A percentile compares a stretch with the other conserved stretches of the same genome.
Conservation (phyloP, 2,888 invertebrate species). For the Mechanitis mazaeus region DNA sequence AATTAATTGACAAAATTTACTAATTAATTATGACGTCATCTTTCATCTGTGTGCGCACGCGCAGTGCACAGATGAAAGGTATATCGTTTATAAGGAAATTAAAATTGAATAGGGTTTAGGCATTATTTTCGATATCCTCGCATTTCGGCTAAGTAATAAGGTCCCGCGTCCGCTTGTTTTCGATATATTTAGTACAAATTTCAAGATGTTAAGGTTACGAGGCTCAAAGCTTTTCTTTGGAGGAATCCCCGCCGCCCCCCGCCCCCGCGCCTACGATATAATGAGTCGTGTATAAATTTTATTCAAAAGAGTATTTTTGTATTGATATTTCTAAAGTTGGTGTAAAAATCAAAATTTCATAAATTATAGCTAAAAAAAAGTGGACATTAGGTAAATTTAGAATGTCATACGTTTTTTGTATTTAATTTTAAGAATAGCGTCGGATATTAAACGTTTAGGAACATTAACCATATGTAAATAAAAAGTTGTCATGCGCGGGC, state of each 20-base stretch:
- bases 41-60: slow-evolving; percentile 23
- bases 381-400: slow-evolving; percentile 74
- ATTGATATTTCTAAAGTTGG: slow-evolving; percentile 79
- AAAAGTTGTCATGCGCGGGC: slow-evolving; percentile 57
- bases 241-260: slow-evolving; percentile 56
- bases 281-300: slow-evolving; percentile 76
- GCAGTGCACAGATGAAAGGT: slow-evolving; percentile 8
- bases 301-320: slow-evolving; percentile 79
- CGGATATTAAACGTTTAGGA: slow-evolving; percentile 81
- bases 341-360: slow-evolving; percentile 79
- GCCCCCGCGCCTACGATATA: slow-evolving; percentile 51
- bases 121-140: slow-evolving; percentile 75
- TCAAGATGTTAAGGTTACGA: slow-evolving; percentile 76
- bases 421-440: slow-evolving; percentile 78
- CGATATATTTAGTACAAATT: slow-evolving; percentile 78
- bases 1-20: slow-evolving; percentile 47
- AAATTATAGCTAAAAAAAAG: slow-evolving; percentile 74
- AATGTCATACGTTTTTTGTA: slow-evolving; percentile 77
- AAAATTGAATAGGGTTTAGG: slow-evolving; percentile 72
- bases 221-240: slow-evolving; percentile 76
- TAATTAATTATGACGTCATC: slow-evolving; percentile 52
- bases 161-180: slow-evolving; percentile 69
- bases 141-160: slow-evolving; percentile 75
- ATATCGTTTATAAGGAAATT: slow-evolving; percentile 35
- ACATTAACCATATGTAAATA: slow-evolving; percentile 84